Percentiles rank a stretch among this genome's conserved stretches.
These are phyloP conservation scores for Sinosuthora webbiana DNA, from an alignment of 2,113 vertebrate genomes.

Conservation along the genomic window DNA sequence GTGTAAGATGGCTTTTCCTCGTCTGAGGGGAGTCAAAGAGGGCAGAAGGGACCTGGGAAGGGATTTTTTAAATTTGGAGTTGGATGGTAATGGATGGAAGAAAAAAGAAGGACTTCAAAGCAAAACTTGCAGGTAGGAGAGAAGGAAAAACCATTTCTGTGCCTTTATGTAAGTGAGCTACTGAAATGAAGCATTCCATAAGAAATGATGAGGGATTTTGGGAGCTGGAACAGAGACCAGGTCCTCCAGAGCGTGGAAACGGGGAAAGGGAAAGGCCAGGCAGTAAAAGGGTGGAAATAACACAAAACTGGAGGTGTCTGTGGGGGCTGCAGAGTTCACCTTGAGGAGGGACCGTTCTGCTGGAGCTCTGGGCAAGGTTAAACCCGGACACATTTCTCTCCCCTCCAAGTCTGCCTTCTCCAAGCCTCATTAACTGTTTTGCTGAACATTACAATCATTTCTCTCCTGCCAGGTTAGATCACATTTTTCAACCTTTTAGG, in stretches of 20 bases:
- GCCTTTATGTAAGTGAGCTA: background rate
- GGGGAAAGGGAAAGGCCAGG: background rate
- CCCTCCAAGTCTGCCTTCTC: background rate
- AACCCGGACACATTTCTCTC: background rate
- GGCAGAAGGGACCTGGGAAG: background rate
- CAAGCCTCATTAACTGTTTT: constrained; percentile 63
- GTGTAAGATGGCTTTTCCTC: background rate
- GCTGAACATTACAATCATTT: constrained; percentile 62
- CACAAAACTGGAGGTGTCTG: background rate
- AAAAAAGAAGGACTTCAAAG: background rate
- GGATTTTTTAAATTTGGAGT: background rate
- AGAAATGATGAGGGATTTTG: background rate
- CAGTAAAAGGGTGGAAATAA: background rate
- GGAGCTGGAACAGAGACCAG: background rate
- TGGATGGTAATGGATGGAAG: background rate
- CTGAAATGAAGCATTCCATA: background rate
- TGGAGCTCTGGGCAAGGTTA: background rate
- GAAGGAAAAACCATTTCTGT: background rate
- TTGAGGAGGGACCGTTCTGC: background rate
- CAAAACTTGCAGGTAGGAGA: background rate
- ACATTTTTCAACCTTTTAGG: constrained; percentile 66
- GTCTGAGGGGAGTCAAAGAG: background rate
- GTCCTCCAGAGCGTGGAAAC: background rate
- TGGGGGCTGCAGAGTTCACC: background rate
- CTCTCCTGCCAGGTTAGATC: constrained; percentile 51